Conservation (phyloP, 2,888 invertebrate genomes). For the Chymomyza procnemis region DNA sequence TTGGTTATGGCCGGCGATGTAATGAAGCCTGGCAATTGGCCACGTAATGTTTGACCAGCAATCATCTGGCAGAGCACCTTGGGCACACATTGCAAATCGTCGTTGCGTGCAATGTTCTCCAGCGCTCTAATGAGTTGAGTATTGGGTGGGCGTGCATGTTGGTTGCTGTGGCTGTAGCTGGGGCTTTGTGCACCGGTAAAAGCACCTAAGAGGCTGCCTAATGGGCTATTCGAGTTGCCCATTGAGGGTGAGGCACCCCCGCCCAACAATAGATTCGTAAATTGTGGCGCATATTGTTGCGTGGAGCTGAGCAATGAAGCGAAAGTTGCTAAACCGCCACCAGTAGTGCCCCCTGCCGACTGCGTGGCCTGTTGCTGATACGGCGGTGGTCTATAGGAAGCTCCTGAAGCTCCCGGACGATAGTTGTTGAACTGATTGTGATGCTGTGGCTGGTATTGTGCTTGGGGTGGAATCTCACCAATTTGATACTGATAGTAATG, state of each 20-base stretch:
- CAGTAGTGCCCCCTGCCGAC: constrained; percentile 20
- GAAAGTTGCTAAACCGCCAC: constrained; percentile 64
- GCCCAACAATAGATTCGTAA: constrained; percentile 73
- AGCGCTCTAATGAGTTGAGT: constrained; percentile 79
- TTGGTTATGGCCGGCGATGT: constrained; percentile 77
- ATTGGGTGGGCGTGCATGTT: constrained; percentile 65
- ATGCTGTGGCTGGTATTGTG: constrained; percentile 24
- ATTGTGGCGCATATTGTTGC: constrained; percentile 76
- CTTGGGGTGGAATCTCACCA: constrained; percentile 70
- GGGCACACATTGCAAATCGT: constrained; percentile 89
- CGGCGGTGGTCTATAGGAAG: constrained; percentile 48
- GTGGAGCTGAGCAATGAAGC: constrained; percentile 65
- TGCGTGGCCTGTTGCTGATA: constrained; percentile 25
- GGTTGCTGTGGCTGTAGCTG: constrained; percentile 21
- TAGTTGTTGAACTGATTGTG: constrained; percentile 51
- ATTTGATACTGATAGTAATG: constrained; percentile 75
- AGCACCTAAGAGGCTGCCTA: constrained; percentile 74
- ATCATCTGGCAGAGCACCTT: constrained; percentile 89
- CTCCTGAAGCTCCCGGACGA: constrained; percentile 45
- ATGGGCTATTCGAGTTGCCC: constrained; percentile 54
- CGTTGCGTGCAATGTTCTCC: constrained; percentile 83
- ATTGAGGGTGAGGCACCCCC: constrained; percentile 39
- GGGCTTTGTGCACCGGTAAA: constrained; percentile 51
- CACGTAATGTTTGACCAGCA: constrained; percentile 78
- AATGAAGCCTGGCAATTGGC: constrained; percentile 76